Conservation (phyloP, 1,140 invertebrate species). For the Sycobia sp. region DNA sequence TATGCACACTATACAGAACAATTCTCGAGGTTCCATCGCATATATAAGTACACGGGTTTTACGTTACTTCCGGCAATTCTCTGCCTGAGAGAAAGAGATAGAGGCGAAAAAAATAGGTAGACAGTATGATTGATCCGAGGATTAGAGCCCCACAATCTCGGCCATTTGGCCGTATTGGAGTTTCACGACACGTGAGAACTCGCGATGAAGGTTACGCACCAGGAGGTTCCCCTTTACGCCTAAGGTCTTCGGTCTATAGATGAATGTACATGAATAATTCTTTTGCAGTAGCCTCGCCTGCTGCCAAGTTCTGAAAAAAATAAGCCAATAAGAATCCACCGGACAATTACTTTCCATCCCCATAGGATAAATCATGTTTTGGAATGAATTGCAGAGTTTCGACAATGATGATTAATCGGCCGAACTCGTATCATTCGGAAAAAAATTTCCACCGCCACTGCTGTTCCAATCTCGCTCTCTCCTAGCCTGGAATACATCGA, state of each 20-base stretch:
- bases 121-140: neutral
- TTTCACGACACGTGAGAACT: constrained; percentile 12
- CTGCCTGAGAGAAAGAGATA: too few species aligned
- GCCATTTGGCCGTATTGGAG: too few species aligned
- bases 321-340: too few species aligned
- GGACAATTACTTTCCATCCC: too few species aligned
- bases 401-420: neutral
- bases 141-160: neutral
- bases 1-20: too few species aligned
- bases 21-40: too few species aligned
- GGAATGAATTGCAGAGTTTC: too few species aligned
- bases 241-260: too few species aligned
- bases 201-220: neutral
- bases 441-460: neutral
- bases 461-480: neutral
- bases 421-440: neutral
- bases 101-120: too few species aligned
- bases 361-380: too few species aligned
- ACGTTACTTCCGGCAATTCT: constrained; percentile 58
- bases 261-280: too few species aligned
- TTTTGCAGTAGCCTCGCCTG: neutral
- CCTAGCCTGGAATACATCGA: too few species aligned
- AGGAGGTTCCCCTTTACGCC: neutral
- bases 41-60: constrained; percentile 37
- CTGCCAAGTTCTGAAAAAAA: neutral